These are phyloP conservation scores for Sylvilagus bachmani DNA, from an alignment of 2,113 vertebrate genomes.

Conservation along the genomic window DNA sequence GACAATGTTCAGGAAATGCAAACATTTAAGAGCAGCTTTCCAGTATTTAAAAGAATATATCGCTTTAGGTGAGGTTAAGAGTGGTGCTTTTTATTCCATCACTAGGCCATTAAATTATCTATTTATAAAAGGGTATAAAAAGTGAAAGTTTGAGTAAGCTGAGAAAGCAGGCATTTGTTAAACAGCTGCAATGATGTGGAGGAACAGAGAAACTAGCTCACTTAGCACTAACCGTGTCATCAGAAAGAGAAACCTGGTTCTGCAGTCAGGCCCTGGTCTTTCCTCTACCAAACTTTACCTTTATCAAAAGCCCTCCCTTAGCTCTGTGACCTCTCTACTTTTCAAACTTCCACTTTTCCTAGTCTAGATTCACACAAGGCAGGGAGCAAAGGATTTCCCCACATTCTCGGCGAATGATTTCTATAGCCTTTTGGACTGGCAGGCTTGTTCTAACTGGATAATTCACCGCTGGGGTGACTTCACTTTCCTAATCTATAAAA, in stretches of 20 bases:
- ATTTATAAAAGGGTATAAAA: constrained; percentile 39
- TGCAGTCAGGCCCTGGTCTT: neutral
- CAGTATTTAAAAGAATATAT: constrained; percentile 18
- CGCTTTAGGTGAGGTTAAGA: neutral
- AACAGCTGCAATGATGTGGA: constrained; percentile 18
- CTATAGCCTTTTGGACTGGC: constrained; percentile 13
- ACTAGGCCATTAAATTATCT: constrained; percentile 8
- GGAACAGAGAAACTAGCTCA: neutral
- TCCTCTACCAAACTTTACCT: neutral
- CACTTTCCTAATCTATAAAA: constrained; percentile 35
- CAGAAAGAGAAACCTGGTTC: neutral
- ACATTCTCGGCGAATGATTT: constrained; percentile 8
- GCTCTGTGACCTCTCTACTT: neutral
- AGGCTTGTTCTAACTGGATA: constrained; percentile 55
- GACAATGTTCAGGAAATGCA: neutral
- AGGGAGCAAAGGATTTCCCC: neutral
- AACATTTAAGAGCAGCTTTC: constrained; percentile 57
- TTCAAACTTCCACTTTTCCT: neutral
- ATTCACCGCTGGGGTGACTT: constrained; percentile 28
- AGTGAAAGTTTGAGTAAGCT: neutral
- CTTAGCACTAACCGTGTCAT: neutral
- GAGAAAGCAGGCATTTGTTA: constrained; percentile 31
- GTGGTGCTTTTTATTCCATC: neutral
- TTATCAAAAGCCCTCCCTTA: neutral
- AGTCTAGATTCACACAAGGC: neutral